These are phyloP conservation scores for Euplexia lucipara DNA, from an alignment of 2,888 invertebrate species.

Conservation along the genomic window DNA sequence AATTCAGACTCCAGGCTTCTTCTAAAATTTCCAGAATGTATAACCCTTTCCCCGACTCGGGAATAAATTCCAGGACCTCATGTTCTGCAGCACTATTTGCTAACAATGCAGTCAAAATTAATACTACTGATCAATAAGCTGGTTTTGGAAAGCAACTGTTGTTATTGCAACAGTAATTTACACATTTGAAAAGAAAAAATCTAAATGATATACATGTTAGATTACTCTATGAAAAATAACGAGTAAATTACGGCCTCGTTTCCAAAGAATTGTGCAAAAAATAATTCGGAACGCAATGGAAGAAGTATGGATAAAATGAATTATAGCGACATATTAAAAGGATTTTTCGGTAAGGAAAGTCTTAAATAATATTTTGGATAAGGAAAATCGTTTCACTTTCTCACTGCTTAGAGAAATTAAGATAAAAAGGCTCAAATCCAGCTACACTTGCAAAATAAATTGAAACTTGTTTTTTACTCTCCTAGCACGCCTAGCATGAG, in stretches of 20 bases:
- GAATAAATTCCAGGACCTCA: too few relatives aligned
- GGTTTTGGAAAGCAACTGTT: too few relatives aligned
- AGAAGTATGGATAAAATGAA: conserved; percentile 14
- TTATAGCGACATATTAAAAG: conserved; percentile 21
- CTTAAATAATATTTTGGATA: neutral
- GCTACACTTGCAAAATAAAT: too few relatives aligned
- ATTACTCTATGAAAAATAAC: neutral
- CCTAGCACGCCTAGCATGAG: too few relatives aligned
- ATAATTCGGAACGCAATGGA: neutral
- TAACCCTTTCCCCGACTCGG: too few relatives aligned
- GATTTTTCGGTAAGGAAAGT: conserved; percentile 3
- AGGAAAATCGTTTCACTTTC: neutral
- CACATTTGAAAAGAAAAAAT: neutral
- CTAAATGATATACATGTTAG: neutral
- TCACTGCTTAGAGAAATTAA: neutral
- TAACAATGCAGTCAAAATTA: too few relatives aligned
- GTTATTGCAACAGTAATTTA: neutral
- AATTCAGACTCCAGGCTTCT: too few relatives aligned
- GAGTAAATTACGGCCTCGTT: neutral
- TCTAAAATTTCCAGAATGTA: too few relatives aligned
- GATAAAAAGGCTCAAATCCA: neutral
- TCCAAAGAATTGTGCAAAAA: conserved; percentile 2
- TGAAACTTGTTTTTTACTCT: too few relatives aligned
- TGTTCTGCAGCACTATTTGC: too few relatives aligned
- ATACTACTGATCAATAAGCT: too few relatives aligned